Percentiles rank a stretch among this genome's conserved stretches.
Conservation (phyloP, 2,888 invertebrate species). For the Netelia melanura region DNA sequence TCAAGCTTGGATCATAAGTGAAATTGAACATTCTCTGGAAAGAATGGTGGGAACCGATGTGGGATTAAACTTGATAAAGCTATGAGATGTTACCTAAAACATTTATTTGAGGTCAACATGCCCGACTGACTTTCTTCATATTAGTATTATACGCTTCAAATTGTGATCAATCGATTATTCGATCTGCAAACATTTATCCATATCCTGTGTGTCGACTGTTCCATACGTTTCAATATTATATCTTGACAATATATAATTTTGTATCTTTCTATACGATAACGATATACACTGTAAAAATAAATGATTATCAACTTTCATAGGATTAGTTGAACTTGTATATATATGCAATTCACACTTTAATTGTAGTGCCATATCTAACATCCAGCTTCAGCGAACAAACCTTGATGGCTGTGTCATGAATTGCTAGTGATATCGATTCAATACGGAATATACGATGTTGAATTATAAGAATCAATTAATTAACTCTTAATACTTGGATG, state of each 20-base stretch:
- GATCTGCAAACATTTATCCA: slow-evolving; percentile 14
- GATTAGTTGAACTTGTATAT: no score
- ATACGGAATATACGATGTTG: background rate
- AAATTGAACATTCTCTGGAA: background rate
- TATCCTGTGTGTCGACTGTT: slow-evolving; percentile 10
- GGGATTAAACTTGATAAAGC: background rate
- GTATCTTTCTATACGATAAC: slow-evolving; percentile 74
- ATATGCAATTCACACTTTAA: no score
- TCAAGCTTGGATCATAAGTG: background rate
- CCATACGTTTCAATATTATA: slow-evolving; percentile 25
- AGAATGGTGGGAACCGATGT: background rate
- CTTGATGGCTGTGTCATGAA: no score
- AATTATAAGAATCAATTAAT: background rate
- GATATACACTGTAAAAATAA: slow-evolving; percentile 66
- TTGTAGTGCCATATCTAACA: no score
- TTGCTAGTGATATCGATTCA: no score
- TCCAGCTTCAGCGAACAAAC: no score
- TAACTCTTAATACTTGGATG: background rate
- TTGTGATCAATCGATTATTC: slow-evolving; percentile 38
- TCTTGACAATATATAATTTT: slow-evolving; percentile 71
- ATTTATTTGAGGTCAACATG: background rate
- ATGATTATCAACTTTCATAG: slow-evolving; percentile 41
- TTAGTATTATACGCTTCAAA: slow-evolving; percentile 27
- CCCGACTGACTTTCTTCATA: slow-evolving; percentile 30
- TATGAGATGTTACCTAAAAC: background rate